Percentiles rank a stretch among this genome's conserved stretches.
phyloP scores from a whole-genome alignment of 2,888 invertebrate species.

The Arctia plantaginis region DNA sequence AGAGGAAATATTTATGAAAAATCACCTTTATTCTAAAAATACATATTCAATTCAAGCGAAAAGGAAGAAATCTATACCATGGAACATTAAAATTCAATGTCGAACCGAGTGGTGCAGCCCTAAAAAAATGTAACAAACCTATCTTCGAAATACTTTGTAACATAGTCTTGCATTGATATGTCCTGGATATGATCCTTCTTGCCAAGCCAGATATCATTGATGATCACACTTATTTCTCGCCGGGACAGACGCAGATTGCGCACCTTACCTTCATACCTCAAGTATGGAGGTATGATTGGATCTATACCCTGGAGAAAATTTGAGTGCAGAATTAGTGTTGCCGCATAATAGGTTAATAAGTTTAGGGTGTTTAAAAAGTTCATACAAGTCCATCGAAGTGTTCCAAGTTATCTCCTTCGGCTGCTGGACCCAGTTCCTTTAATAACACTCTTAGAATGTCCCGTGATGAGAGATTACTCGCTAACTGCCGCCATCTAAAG shows the following conservation, averaged over 20 bases:
- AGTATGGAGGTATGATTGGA: slow-evolving; percentile 76
- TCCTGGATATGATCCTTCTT: slow-evolving; percentile 58
- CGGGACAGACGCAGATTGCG: slow-evolving; percentile 82
- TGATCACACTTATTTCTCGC: slow-evolving; percentile 79
- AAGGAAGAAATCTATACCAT: neutral
- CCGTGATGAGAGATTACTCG: slow-evolving; percentile 74
- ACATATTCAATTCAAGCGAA: no score
- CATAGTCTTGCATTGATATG: slow-evolving; percentile 77
- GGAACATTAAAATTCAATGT: neutral
- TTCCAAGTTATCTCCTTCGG: slow-evolving; percentile 78
- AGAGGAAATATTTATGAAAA: no score
- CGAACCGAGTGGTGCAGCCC: neutral
- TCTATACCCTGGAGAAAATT: slow-evolving; percentile 70
- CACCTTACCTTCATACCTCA: slow-evolving; percentile 78
- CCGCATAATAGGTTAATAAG: neutral
- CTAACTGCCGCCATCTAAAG: slow-evolving; percentile 78
- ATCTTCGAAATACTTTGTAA: slow-evolving; percentile 80
- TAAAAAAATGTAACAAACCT: slow-evolving; percentile 57
- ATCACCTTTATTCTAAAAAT: no score
- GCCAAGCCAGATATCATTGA: slow-evolving; percentile 82
- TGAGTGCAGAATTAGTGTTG: neutral
- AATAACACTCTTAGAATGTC: slow-evolving; percentile 77
- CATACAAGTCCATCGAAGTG: slow-evolving; percentile 81
- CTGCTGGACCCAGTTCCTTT: slow-evolving; percentile 81
- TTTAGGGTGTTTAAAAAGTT: neutral